These are phyloP conservation scores for Tympanoctomys barrerae DNA, from an alignment of 2,797 vertebrate genomes.

Conservation along the genomic window DNA sequence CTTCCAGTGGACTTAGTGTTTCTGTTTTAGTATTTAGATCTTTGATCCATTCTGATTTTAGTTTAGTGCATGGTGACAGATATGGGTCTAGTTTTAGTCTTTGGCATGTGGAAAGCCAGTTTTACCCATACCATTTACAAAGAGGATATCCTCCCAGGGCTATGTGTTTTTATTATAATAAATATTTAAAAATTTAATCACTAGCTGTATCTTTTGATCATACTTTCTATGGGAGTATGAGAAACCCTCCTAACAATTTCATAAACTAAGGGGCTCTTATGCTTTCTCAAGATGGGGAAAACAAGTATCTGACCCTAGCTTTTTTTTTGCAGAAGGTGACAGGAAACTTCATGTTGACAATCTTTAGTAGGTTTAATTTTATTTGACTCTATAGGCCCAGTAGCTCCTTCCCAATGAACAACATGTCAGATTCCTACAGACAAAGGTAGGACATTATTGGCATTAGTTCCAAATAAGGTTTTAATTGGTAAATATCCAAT, in stretches of 20 bases:
- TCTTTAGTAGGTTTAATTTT: neutral
- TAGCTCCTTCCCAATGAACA: neutral
- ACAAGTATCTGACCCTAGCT: rapidly evolving
- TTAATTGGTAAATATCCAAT: neutral
- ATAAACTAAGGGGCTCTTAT: neutral
- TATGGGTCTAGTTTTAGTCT: neutral
- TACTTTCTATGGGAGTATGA: neutral
- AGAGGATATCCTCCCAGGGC: neutral
- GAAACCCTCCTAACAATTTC: neutral
- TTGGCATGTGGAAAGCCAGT: neutral
- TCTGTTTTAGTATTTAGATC: neutral
- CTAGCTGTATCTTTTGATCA: neutral
- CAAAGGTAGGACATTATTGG: neutral
- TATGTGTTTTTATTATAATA: neutral
- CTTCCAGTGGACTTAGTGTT: neutral
- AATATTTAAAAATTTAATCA: neutral
- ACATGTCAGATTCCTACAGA: neutral
- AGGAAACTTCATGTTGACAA: neutral
- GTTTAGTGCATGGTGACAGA: neutral
- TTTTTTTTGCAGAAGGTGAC: neutral
- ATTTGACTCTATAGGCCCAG: neutral
- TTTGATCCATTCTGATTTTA: neutral
- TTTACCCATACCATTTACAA: neutral
- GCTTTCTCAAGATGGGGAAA: neutral
- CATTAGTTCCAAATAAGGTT: neutral